A percentile compares a stretch with the other conserved stretches of the same genome.
Conservation (phyloP, 2,888 invertebrate species). For the Biston stratarius region DNA sequence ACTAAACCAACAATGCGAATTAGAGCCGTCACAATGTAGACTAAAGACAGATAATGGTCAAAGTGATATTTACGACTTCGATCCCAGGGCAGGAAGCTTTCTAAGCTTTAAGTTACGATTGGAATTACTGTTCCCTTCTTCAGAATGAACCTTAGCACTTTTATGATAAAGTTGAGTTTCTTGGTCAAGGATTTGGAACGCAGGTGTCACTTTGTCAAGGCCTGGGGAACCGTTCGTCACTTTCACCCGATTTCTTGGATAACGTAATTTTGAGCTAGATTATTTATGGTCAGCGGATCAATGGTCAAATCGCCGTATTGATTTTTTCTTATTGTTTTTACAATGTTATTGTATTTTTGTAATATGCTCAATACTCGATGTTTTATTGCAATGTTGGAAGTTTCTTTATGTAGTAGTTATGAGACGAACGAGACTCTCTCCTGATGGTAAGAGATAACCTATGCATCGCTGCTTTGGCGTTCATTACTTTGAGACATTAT, state of each 20-base stretch:
- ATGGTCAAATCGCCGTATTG: conserved; percentile 6
- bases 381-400: too few relatives aligned
- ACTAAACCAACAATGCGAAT: conserved; percentile 65
- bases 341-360: background rate
- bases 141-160: conserved; percentile 27
- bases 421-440: too few relatives aligned
- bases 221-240: conserved; percentile 51
- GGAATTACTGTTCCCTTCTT: conserved; percentile 25
- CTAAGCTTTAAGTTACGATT: conserved; percentile 74
- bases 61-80: conserved; percentile 66
- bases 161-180: conserved; percentile 33
- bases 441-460: too few relatives aligned
- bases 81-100: conserved; percentile 68
- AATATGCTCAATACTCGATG: too few relatives aligned
- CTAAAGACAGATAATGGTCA: conserved; percentile 71
- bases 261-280: conserved; percentile 49
- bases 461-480: too few relatives aligned
- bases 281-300: conserved; percentile 13
- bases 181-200: conserved; percentile 30
- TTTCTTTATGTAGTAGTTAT: too few relatives aligned
- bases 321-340: conserved; percentile 6
- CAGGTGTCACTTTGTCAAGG: conserved; percentile 53
- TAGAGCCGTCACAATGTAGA: conserved; percentile 67
- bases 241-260: conserved; percentile 55
- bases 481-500: too few relatives aligned